Evolutionary conservation across 1,140 invertebrate genomes (phyloP).

Genomic region (Drosophila kepulauana): DNA sequence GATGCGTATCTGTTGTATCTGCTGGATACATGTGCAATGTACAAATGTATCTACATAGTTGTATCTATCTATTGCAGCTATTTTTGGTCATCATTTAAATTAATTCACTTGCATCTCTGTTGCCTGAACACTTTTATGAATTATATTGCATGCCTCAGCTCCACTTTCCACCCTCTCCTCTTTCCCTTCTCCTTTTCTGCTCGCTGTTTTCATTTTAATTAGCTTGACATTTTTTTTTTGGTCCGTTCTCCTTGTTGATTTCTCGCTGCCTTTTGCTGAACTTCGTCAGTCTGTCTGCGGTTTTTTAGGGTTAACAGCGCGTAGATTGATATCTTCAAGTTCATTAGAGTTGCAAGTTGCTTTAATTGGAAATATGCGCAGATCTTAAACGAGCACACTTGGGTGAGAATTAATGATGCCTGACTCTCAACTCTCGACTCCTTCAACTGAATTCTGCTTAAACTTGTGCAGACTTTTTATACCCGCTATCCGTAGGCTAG

Average conservation of each 20-base stretch:
- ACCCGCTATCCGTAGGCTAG: too few species aligned
- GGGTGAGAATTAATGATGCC: conserved; percentile 84
- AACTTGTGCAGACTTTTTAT: conserved; percentile 55
- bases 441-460: conserved; percentile 66
- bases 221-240: conserved; percentile 70
- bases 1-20: conserved; percentile 66
- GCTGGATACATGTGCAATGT: conserved; percentile 53
- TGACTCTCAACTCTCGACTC: conserved; percentile 38
- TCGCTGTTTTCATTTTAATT: conserved; percentile 64
- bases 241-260: conserved; percentile 15
- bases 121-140: conserved; percentile 57
- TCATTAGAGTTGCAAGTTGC: conserved; percentile 82
- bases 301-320: conserved; percentile 77
- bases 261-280: conserved; percentile 38
- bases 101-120: conserved; percentile 55
- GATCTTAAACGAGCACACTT: conserved; percentile 60
- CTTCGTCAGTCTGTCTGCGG: conserved; percentile 48
- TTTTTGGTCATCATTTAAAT: conserved; percentile 74
- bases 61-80: conserved; percentile 46
- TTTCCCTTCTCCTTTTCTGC: conserved; percentile 21
- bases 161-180: neutral
- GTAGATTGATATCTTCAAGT: conserved; percentile 84
- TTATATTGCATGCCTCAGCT: conserved; percentile 65
- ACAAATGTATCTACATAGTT: conserved; percentile 11
- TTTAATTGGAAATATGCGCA: conserved; percentile 82